Conservation (phyloP, 1,140 invertebrate genomes). For the Drosophila subpulchrella region DNA sequence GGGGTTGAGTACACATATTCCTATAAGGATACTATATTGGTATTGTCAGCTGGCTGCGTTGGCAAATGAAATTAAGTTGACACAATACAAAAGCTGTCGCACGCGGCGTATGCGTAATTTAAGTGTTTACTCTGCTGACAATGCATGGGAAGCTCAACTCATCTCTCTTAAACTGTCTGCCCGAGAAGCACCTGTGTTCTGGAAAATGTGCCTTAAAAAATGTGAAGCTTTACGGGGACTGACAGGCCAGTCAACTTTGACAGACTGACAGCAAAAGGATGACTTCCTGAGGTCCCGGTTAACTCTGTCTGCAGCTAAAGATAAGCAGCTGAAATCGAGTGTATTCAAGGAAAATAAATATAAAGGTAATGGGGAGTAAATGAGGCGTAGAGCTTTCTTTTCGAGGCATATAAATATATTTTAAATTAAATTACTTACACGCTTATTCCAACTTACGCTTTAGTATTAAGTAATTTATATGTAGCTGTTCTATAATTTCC, state of each 20-base stretch:
- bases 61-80: conserved; percentile 58
- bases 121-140: conserved; percentile 38
- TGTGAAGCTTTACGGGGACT: conserved; percentile 6
- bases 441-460: too few relatives aligned
- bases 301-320: conserved; percentile 16
- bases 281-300: conserved; percentile 23
- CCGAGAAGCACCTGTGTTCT: conserved; percentile 8
- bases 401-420: too few relatives aligned
- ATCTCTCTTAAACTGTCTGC: conserved; percentile 8
- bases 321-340: conserved; percentile 1
- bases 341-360: conserved; percentile 10
- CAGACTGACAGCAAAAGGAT: conserved; percentile 10
- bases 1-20: conserved; percentile 3
- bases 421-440: too few relatives aligned
- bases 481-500: too few relatives aligned
- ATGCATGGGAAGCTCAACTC: conserved; percentile 22
- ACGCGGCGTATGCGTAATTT: conserved; percentile 49
- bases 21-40: conserved; percentile 26
- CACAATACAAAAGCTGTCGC: conserved; percentile 34
- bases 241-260: conserved; percentile 34
- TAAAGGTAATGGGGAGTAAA: background rate
- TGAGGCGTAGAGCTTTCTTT: background rate
- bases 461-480: too few relatives aligned
- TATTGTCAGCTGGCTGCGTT: conserved; percentile 33
- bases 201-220: conserved; percentile 14